These are phyloP conservation scores for Lucifuga dentata DNA, from an alignment of 2,113 vertebrate genomes.

Conservation along the genomic window DNA sequence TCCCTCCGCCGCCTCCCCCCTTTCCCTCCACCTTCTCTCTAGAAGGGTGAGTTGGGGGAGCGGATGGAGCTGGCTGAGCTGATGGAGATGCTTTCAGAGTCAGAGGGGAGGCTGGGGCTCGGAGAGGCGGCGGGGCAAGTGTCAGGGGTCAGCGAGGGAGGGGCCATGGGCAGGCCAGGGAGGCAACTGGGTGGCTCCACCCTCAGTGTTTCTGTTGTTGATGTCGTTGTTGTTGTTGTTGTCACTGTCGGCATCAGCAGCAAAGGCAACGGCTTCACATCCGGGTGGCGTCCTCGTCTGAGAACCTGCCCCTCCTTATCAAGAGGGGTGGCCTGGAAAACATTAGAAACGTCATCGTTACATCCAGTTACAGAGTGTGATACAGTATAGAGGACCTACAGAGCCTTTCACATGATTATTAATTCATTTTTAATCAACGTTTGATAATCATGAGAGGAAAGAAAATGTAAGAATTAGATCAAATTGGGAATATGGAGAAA, in stretches of 20 bases:
- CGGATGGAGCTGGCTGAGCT: slow-evolving; percentile 67
- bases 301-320: slow-evolving; percentile 99
- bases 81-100: slow-evolving; percentile 80
- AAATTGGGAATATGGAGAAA: no score
- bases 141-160: slow-evolving; percentile 61
- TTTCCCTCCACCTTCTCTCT: slow-evolving; percentile 50
- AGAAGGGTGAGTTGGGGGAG: slow-evolving; percentile 75
- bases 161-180: slow-evolving; percentile 59
- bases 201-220: slow-evolving; percentile 24
- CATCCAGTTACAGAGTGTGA: neutral
- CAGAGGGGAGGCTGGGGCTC: slow-evolving; percentile 50
- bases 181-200: slow-evolving; percentile 66
- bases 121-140: slow-evolving; percentile 46
- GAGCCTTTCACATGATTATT: neutral
- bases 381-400: slow-evolving; percentile 40
- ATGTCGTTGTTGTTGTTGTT: slow-evolving; percentile 35
- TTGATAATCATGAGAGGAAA: no score
- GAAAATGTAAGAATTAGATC: no score
- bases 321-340: slow-evolving; percentile 95
- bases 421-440: neutral
- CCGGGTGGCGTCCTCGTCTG: slow-evolving; percentile 99
- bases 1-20: slow-evolving; percentile 10
- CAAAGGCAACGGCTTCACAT: slow-evolving; percentile 86
- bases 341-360: neutral
- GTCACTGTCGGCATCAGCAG: slow-evolving; percentile 42